These are phyloP conservation scores for Myrmecophaga tridactyla DNA, from an alignment of 2,113 vertebrate genomes.

Conservation along the genomic window DNA sequence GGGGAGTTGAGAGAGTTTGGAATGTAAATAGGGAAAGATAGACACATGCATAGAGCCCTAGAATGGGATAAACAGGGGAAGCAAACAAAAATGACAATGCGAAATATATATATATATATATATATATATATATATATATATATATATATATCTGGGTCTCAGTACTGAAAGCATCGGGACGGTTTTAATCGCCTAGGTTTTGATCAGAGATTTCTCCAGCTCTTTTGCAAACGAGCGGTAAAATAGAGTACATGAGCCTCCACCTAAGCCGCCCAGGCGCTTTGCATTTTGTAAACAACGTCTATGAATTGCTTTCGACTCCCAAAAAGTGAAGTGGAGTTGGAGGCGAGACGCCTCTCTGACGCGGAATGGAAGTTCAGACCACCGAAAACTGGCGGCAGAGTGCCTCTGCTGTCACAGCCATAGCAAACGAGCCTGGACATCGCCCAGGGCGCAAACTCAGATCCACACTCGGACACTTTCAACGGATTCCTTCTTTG, in stretches of 20 bases:
- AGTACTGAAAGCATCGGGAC: neutral
- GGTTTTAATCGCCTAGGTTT: neutral
- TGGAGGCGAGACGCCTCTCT: neutral
- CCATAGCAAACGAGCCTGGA: neutral
- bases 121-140: conserved; percentile 29
- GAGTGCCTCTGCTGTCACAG: neutral
- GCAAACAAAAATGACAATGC: conserved; percentile 4
- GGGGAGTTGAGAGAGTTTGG: too few relatives aligned
- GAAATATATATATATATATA: conserved; percentile 39
- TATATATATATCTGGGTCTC: neutral
- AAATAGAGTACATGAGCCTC: neutral
- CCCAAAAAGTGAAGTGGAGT: neutral
- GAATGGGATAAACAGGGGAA: neutral
- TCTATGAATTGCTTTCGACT: neutral
- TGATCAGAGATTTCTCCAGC: neutral
- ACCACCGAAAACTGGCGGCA: neutral
- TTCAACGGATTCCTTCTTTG: neutral
- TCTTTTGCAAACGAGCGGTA: neutral
- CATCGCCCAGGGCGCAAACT: neutral
- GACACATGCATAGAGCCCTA: rapidly evolving
- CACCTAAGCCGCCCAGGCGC: neutral
- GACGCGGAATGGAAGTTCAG: neutral
- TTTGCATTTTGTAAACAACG: neutral
- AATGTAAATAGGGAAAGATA: too few relatives aligned
- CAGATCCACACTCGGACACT: neutral